Conservation (phyloP, 92 coral and sea anemone genomes). For the Phenganax stokvisi region DNA sequence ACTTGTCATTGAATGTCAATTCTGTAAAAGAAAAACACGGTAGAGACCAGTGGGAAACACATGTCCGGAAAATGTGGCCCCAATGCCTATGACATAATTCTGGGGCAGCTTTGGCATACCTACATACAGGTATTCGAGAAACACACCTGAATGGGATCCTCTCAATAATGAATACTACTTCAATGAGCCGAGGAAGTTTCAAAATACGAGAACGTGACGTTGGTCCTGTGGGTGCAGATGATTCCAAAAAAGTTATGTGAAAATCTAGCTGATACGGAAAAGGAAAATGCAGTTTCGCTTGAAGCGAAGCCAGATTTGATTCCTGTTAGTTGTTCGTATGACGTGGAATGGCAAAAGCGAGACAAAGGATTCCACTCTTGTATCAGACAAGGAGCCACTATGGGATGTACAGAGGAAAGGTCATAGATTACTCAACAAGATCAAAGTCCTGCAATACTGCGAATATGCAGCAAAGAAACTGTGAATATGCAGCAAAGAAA, state of each 20-base stretch:
- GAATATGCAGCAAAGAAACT: not conserved
- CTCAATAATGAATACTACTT: constrained; percentile 42
- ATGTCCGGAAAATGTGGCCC: constrained; percentile 7
- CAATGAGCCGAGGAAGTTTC: constrained; percentile 41
- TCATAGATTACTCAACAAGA: constrained; percentile 48
- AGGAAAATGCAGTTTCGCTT: constrained; percentile 27
- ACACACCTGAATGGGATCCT: constrained; percentile 47
- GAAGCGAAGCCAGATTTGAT: constrained; percentile 31
- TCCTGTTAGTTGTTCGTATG: constrained; percentile 46
- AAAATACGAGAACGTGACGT: constrained; percentile 53
- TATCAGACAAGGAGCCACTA: constrained; percentile 56
- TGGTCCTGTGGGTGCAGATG: constrained; percentile 44
- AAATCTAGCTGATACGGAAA: constrained; percentile 18
- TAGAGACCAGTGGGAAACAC: constrained; percentile 7
- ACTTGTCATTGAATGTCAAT: constrained; percentile 12
- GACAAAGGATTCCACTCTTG: constrained; percentile 53
- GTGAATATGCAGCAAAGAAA: not conserved
- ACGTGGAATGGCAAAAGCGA: constrained; percentile 68
- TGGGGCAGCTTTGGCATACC: constrained; percentile 13
- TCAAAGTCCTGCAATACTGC: constrained; percentile 44
- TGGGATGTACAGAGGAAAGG: constrained; percentile 53
- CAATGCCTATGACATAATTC: not conserved
- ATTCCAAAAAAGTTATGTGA: constrained; percentile 42
- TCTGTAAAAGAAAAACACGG: not conserved
- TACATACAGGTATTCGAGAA: constrained; percentile 57